Evolutionary conservation across 2,113 vertebrate species (phyloP), one percentile per base, ranked within the genome.

Genomic region (Symphodus melops): DNA sequence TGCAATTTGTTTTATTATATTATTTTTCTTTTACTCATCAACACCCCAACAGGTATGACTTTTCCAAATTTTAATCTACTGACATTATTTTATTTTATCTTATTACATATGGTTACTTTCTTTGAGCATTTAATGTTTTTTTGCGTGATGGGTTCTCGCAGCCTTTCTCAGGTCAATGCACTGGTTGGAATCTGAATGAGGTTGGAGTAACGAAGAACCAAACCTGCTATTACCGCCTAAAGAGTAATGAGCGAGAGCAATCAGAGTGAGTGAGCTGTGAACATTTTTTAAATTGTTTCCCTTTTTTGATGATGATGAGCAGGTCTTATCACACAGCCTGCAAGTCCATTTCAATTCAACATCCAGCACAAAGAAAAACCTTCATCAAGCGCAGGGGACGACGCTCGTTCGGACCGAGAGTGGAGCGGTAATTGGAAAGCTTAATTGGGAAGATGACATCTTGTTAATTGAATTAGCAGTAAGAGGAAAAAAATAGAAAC

Each of bases 391-490:
- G 48, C n/a, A 55, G 46, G 53, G 44, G 52, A 61, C 78, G 28
- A 17, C 73, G 75, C 75, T 91, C 86, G 82, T 84, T 84, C 58
- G 75, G 81, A 83, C 79, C 20, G 51, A 72, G 82, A 72, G 79
- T 16, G 62, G 54, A 53, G 83, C 77, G 42, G 77, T 91, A 93
- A 94, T 92, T 92, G 88, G 83, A 91, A 92, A 88, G 86, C 85
- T 72, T 90, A 89, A 92, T 90, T 92, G 90, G 46, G 75, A 88
- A 93, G 90, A 93, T 93, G 91, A 81, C 89, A 94, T 92, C 92
- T 87, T 76, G 88, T 91, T 93, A 94, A 94, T 93, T 93, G 83
- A 94, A 93, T 93, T 93, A 93, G 75, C 84, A 88, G 84, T 84
- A 57, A 77, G 49, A 78, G 77, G 61, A 72, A 80, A 69, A 33